A percentile compares a stretch with the other conserved stretches of the same genome.
Conservation (phyloP, 2,888 invertebrate genomes). For the Lordiphosa fenestrarum region DNA sequence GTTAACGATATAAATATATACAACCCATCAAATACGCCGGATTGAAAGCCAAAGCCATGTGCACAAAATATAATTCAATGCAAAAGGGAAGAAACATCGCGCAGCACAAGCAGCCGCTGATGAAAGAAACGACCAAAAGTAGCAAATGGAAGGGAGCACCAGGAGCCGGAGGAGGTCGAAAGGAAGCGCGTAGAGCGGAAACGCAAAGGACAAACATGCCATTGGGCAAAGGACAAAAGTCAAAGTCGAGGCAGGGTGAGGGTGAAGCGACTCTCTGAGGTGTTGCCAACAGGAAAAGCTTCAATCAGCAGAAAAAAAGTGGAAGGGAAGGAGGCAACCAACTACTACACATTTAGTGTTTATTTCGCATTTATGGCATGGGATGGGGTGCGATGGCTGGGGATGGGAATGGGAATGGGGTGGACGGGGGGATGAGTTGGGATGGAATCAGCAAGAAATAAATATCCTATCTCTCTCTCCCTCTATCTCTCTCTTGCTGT, state of each 20-base stretch:
- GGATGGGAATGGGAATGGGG: not conserved
- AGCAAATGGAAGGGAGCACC: not conserved
- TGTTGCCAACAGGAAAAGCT: constrained; percentile 71
- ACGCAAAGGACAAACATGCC: constrained; percentile 64
- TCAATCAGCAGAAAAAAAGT: constrained; percentile 63
- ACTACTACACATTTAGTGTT: constrained; percentile 71
- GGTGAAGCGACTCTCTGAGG: constrained; percentile 45
- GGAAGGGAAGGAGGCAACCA: constrained; percentile 27
- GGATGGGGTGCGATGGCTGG: constrained; percentile 1
- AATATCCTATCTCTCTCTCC: constrained; percentile 30
- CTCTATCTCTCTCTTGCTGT: constrained; percentile 1
- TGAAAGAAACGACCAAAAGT: constrained; percentile 10
- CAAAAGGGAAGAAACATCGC: constrained; percentile 18
- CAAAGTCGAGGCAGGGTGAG: constrained; percentile 32
- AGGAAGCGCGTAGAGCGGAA: constrained; percentile 25
- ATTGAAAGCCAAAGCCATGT: not conserved
- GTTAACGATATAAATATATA: constrained; percentile 24
- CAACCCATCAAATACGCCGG: not conserved
- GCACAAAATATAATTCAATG: constrained; percentile 45
- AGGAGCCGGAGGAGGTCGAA: not conserved
- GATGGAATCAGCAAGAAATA: constrained; percentile 74
- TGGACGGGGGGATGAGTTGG: constrained; percentile 19
- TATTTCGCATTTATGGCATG: constrained; percentile 65
- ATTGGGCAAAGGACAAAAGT: constrained; percentile 65
- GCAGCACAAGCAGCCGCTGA: constrained; percentile 33